Base-by-base conservation (phyloP, 2,797 vertebrate genomes). In the Bovichtus variegatus region DNA sequence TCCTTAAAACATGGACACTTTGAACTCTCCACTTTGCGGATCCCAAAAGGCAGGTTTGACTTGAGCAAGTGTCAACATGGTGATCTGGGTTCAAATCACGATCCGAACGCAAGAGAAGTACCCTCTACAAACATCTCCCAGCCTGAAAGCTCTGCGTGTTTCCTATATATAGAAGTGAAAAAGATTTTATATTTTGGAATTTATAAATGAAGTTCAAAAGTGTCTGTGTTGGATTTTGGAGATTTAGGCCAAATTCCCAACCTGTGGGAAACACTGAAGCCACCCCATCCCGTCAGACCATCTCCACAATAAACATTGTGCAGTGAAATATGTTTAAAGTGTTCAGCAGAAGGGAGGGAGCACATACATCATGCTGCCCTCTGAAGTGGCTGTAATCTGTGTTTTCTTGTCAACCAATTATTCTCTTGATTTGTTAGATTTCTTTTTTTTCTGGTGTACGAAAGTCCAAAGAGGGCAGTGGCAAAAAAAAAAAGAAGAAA, bases 1-100 rank as follows among this genome's bases (percentile, higher is more conserved):
- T 49, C 58, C 47, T 49, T 38, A 41, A 70, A 79, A 66, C 53
- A 72, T 10, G 54, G 61, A 82, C 58, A 27, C 34, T n/a, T 38
- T 58, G 57, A 63, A 68, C 19, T 58, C 46, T 29, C 9, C 13
- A 38, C 18, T 72, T 21, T 44, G 18, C 38, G 38, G 43, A 25
- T 50, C 18, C 12, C 23, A 70, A 41, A n/a, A 66, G 11, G 55
- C 23, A 74, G 13, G 40, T 64, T 27, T 38, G 13, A 44, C 50
- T 71, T 38, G 6, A 16, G 58, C 3, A 31, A 25, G 9, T 19
- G 60, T 59, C 50, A 27, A 51, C 10, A 31, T 46, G 51, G 19
- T 27, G 43, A 54, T 51, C 25, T 19, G 60, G 51, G n/a, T 58
- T 74, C 4, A 65, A 66, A 47, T 3, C 2, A 43, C 49, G 11